These are phyloP conservation scores for Lithodes maja DNA, from an alignment of 2,888 invertebrate species.

Conservation along the genomic window DNA sequence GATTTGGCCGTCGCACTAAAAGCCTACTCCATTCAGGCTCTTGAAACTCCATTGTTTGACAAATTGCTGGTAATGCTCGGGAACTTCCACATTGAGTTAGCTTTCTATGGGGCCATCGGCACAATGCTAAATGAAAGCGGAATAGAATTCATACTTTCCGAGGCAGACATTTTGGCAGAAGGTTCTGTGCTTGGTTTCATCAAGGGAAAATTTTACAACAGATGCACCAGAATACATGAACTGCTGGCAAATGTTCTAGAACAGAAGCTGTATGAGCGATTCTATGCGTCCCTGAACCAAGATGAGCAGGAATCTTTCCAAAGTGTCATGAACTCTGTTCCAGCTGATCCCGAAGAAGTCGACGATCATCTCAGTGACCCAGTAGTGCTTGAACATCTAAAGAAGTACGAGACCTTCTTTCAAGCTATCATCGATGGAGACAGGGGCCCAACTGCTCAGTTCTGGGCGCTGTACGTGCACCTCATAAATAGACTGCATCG, in stretches of 20 bases:
- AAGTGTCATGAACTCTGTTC: neutral
- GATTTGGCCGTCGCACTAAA: constrained; percentile 29
- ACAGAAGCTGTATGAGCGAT: constrained; percentile 8
- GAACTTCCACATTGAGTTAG: constrained; percentile 28
- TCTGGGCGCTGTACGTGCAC: neutral
- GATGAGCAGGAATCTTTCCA: neutral
- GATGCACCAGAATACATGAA: constrained; percentile 13
- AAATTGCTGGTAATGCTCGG: constrained; percentile 29
- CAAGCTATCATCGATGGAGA: neutral
- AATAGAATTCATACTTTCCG: constrained; percentile 11
- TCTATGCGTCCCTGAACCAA: neutral
- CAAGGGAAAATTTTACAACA: constrained; percentile 24
- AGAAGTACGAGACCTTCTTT: neutral
- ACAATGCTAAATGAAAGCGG: constrained; percentile 11
- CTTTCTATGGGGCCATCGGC: constrained; percentile 11
- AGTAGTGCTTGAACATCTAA: neutral
- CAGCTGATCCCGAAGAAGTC: neutral
- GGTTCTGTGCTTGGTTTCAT: constrained; percentile 28
- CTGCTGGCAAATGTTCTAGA: constrained; percentile 23
- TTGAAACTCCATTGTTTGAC: constrained; percentile 22
- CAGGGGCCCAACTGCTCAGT: neutral
- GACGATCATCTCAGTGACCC: neutral
- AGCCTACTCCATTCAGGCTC: constrained; percentile 16
- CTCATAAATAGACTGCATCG: constrained; percentile 20
- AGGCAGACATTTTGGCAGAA: constrained; percentile 11